A percentile compares a stretch with the other conserved stretches of the same genome.
Evolutionary conservation across 2,113 vertebrate genomes (phyloP).

Genomic region (Labeo catla): DNA sequence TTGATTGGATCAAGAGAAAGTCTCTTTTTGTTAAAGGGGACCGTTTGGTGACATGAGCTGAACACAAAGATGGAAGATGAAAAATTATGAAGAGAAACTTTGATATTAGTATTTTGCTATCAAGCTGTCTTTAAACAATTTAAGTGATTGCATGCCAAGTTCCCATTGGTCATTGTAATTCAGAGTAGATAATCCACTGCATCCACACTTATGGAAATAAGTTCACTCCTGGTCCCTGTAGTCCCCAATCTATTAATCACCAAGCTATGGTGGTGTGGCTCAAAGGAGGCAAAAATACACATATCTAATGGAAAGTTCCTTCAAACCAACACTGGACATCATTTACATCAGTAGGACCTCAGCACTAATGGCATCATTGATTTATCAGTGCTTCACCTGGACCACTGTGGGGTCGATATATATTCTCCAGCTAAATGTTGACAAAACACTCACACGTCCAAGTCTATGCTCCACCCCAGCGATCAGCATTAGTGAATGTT

Average conservation of each 20-base stretch:
- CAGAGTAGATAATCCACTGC: conserved; percentile 15
- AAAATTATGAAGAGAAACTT: neutral
- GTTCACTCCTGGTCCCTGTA: neutral
- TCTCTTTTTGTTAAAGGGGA: neutral
- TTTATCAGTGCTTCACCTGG: conserved; percentile 31
- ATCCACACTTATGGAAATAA: conserved; percentile 29
- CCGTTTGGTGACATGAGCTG: neutral
- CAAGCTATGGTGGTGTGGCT: neutral
- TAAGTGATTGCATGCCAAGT: neutral
- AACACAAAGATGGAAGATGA: neutral
- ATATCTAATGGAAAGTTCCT: conserved; percentile 8
- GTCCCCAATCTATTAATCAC: conserved; percentile 44
- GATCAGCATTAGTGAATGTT: conserved; percentile 81
- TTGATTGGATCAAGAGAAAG: neutral
- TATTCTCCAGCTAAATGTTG: neutral
- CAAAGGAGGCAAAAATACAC: conserved; percentile 19
- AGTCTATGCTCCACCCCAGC: neutral
- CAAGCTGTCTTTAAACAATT: neutral
- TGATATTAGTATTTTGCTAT: neutral
- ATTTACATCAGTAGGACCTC: conserved; percentile 26
- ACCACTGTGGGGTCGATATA: conserved; percentile 2
- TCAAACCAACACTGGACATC: conserved; percentile 24
- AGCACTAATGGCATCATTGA: conserved; percentile 27
- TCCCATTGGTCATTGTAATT: conserved; percentile 8
- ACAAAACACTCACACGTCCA: conserved; percentile 28